Conservation (phyloP, 92 coral and sea anemone species). For the Pocillopora meandrina region DNA sequence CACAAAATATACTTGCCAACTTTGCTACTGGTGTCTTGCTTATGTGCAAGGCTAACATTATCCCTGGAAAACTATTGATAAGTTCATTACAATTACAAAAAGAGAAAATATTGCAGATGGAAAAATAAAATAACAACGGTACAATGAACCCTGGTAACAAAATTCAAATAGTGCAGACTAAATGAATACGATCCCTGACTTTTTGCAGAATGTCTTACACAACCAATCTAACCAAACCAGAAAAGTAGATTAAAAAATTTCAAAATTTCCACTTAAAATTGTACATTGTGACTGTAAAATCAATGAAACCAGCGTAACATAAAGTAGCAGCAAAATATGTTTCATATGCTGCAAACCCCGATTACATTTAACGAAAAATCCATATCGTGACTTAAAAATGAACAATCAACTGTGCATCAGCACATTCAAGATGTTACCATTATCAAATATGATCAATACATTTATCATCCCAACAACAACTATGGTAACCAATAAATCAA, state of each 20-base stretch:
- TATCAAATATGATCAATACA: not conserved
- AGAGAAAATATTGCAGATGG: not conserved
- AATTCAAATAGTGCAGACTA: not conserved
- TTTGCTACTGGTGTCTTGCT: too few species aligned
- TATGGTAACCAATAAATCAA: constrained; percentile 10
- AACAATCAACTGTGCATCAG: not conserved
- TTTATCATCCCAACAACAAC: constrained; percentile 3
- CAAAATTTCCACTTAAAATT: too few species aligned
- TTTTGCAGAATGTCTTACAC: not conserved
- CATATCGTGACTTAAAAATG: not conserved
- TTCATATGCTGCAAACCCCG: not conserved
- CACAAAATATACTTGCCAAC: too few species aligned
- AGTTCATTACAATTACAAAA: not conserved
- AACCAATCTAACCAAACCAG: not conserved
- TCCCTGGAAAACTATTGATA: not conserved
- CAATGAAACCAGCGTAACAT: too few species aligned
- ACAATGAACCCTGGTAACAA: not conserved
- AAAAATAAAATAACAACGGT: not conserved
- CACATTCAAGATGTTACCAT: not conserved
- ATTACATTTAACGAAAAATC: not conserved
- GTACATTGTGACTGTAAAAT: too few species aligned
- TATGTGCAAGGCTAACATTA: too few species aligned
- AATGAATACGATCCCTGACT: not conserved
- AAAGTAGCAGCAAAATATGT: too few species aligned
- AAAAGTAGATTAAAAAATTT: too few species aligned